A percentile compares a stretch with the other conserved stretches of the same genome.
Evolutionary conservation across 1,140 invertebrate genomes (phyloP).

Genomic region (Papilio polytes): DNA sequence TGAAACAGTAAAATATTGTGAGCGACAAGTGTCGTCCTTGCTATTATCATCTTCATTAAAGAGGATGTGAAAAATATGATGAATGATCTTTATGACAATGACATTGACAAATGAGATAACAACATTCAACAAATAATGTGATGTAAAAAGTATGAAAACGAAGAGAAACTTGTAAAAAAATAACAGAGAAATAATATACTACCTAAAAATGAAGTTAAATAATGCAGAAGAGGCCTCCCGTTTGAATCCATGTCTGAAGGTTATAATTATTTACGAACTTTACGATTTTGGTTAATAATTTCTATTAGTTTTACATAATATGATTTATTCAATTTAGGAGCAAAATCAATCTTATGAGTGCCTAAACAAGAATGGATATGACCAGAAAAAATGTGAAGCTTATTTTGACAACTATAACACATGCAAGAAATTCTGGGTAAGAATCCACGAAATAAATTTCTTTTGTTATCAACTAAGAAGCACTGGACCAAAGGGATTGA

Average conservation of each 20-base stretch:
- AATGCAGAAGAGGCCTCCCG: constrained; percentile 69
- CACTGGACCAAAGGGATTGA: background rate
- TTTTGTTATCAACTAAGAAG: background rate
- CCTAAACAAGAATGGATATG: constrained; percentile 85
- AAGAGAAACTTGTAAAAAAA: constrained; percentile 34
- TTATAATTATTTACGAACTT: constrained; percentile 40
- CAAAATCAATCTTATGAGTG: constrained; percentile 86
- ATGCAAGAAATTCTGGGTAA: constrained; percentile 87
- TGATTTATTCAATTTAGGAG: constrained; percentile 79
- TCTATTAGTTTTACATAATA: constrained; percentile 46
- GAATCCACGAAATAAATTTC: constrained; percentile 38
- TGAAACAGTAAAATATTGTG: too few relatives aligned
- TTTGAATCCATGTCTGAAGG: constrained; percentile 74
- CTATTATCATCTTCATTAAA: too few relatives aligned
- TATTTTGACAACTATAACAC: constrained; percentile 87
- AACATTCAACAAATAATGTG: background rate
- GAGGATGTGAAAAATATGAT: too few relatives aligned
- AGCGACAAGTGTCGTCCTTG: too few relatives aligned
- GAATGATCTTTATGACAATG: background rate
- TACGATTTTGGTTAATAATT: constrained; percentile 23
- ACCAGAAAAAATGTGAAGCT: constrained; percentile 85
- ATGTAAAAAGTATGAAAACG: constrained; percentile 27
- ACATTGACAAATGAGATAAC: background rate
- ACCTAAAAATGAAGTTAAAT: constrained; percentile 51
- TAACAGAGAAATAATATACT: constrained; percentile 42